phyloP scores from a whole-genome alignment of 2,113 vertebrate genomes.

The Oreochromis spilurus region DNA sequence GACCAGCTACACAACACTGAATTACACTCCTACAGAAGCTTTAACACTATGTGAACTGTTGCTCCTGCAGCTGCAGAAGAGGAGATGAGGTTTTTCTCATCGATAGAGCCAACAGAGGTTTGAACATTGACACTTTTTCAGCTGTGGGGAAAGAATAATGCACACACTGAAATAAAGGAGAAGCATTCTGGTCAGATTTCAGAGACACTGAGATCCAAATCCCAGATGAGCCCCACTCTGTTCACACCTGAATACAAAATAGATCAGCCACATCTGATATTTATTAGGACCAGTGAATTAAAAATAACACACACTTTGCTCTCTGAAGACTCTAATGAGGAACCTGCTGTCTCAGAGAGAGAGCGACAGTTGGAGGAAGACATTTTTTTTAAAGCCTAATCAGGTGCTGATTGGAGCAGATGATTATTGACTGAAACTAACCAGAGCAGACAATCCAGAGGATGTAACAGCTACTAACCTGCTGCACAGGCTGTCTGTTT shows the following conservation, averaged over 20 bases:
- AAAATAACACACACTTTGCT: not conserved
- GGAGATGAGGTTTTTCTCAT: accelerated
- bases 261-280: not conserved
- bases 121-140: not conserved
- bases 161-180: not conserved
- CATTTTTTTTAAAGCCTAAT: accelerated
- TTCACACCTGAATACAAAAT: not conserved
- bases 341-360: not conserved
- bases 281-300: not conserved
- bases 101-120: accelerated
- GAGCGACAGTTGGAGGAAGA: not conserved
- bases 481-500: not conserved
- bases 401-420: not conserved
- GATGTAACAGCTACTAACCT: not conserved
- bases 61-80: not conserved
- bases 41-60: not conserved
- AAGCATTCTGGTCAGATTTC: not conserved
- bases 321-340: not conserved
- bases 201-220: not conserved
- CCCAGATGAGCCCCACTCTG: not conserved
- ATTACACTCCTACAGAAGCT: not conserved
- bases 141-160: not conserved
- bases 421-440: not conserved
- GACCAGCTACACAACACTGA: not conserved
- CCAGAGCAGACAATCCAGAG: accelerated